A percentile compares a stretch with the other conserved stretches of the same genome.
These are phyloP conservation scores for Drosophila truncata DNA, from an alignment of 1,140 invertebrate species.

Conservation along the genomic window DNA sequence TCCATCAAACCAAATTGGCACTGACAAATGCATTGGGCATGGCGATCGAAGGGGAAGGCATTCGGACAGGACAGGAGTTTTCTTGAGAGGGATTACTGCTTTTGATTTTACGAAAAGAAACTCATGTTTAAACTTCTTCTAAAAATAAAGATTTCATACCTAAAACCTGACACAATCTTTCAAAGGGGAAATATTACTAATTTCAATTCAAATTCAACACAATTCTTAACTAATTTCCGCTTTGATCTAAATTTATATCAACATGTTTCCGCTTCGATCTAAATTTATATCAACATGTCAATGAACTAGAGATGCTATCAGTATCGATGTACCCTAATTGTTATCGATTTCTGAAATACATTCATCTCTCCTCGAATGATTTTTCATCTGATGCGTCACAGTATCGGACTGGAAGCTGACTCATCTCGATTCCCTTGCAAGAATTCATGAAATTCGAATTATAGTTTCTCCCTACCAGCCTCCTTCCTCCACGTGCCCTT, in stretches of 20 bases:
- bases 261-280: neutral
- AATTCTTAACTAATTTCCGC: neutral
- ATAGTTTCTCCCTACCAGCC: constrained; percentile 14
- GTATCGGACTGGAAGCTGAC: constrained; percentile 27
- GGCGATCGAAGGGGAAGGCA: constrained; percentile 30
- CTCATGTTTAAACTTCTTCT: no score
- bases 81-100: neutral
- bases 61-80: constrained; percentile 20
- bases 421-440: constrained; percentile 54
- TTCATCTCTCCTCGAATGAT: neutral
- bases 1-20: constrained; percentile 58
- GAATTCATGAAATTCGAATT: constrained; percentile 60
- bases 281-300: constrained; percentile 1
- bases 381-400: constrained; percentile 52
- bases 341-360: neutral
- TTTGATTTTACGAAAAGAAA: no score
- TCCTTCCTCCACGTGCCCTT: constrained; percentile 51
- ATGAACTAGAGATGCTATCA: constrained; percentile 7
- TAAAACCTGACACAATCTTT: neutral
- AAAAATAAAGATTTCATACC: neutral
- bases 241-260: neutral
- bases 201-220: neutral
- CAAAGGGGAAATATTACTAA: neutral
- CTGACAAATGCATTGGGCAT: constrained; percentile 67
- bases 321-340: constrained; percentile 6